Percentiles rank a stretch among this genome's conserved stretches.
Conservation (phyloP, 2,888 invertebrate species). For the Odiellus spinosus region DNA sequence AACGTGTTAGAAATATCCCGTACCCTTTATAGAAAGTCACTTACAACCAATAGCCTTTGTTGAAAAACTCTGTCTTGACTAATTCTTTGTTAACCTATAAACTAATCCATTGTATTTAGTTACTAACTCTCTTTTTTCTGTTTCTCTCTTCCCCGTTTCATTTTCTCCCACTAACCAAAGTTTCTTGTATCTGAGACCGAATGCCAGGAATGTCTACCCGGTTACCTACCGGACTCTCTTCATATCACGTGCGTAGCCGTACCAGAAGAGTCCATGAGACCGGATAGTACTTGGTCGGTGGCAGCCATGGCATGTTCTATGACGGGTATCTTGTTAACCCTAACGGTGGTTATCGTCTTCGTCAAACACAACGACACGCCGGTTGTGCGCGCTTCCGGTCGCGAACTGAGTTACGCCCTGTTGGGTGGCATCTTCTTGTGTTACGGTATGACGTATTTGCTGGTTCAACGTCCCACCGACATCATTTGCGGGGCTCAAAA, state of each 20-base stretch:
- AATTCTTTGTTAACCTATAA: too few relatives aligned
- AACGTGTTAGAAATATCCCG: too few relatives aligned
- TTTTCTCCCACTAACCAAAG: background rate
- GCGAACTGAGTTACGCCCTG: constrained; percentile 33
- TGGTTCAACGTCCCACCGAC: constrained; percentile 28
- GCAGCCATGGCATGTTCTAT: constrained; percentile 59
- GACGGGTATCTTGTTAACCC: constrained; percentile 29
- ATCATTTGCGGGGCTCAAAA: constrained; percentile 31
- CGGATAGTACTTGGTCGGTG: constrained; percentile 67
- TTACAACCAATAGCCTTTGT: too few relatives aligned
- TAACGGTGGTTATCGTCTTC: constrained; percentile 30
- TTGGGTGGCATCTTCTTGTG: constrained; percentile 31
- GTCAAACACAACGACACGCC: constrained; percentile 29
- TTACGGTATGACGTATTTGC: constrained; percentile 31
- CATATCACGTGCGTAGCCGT: constrained; percentile 47
- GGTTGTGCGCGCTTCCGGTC: constrained; percentile 33
- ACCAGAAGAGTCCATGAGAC: constrained; percentile 46
- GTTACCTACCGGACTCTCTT: constrained; percentile 14
- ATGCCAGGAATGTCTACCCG: constrained; percentile 55
- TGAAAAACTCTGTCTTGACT: too few relatives aligned
- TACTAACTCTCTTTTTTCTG: too few relatives aligned
- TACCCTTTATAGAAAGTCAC: too few relatives aligned
- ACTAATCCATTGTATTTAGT: too few relatives aligned
- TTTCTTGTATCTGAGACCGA: constrained; percentile 56
- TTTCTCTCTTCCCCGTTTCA: background rate